Conservation (phyloP, 2,113 vertebrate species). For the Dipodomys merriami region DNA sequence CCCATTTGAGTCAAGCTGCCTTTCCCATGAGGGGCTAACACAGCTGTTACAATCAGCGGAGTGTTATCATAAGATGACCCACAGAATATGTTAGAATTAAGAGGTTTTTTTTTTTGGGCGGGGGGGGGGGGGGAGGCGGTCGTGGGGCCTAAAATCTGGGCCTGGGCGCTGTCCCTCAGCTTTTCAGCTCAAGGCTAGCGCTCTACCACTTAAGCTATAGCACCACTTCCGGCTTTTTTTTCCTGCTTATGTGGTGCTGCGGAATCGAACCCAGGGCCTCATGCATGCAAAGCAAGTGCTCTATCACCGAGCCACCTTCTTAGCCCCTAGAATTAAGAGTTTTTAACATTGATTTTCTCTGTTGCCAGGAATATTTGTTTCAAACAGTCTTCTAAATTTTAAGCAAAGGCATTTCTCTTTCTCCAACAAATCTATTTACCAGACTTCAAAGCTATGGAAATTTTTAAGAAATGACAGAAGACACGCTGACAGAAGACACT, state of each 20-base stretch:
- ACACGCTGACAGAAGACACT: background rate
- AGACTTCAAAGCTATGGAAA: constrained; percentile 69
- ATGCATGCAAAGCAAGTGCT: too few species aligned
- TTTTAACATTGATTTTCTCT: constrained; percentile 65
- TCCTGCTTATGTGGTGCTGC: too few species aligned
- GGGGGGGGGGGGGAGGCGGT: too few species aligned
- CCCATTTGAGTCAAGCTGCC: constrained; percentile 74
- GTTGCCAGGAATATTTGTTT: constrained; percentile 72
- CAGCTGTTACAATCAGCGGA: constrained; percentile 66
- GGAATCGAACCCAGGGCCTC: too few species aligned
- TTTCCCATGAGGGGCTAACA: constrained; percentile 68
- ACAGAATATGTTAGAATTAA: constrained; percentile 69
- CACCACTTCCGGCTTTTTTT: too few species aligned
- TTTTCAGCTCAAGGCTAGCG: too few species aligned
- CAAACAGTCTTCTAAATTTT: constrained; percentile 69
- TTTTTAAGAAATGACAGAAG: constrained; percentile 49
- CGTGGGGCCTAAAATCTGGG: too few species aligned
- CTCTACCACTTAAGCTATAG: too few species aligned
- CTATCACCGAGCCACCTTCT: too few species aligned
- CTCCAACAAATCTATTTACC: constrained; percentile 65
- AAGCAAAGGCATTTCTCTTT: constrained; percentile 69
- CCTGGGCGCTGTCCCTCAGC: too few species aligned
- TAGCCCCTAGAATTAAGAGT: constrained; percentile 20
- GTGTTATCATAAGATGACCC: constrained; percentile 1
- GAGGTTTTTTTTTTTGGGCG: constrained; percentile 3